Conservation (phyloP, 2,797 vertebrate species). For the Morelia viridis region DNA sequence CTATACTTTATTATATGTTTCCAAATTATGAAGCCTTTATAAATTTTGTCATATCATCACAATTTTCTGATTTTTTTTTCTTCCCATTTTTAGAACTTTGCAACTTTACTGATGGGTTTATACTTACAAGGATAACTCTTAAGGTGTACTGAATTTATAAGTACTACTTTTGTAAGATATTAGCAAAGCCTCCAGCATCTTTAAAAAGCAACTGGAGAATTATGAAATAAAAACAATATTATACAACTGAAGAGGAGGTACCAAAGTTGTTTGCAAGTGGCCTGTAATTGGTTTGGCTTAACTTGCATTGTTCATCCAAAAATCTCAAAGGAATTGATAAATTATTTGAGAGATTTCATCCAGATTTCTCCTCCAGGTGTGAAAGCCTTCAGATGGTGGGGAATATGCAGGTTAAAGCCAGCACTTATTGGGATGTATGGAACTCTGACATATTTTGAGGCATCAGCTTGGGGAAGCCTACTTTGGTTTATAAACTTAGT, state of each 20-base stretch:
- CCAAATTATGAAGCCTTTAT: conserved; percentile 38
- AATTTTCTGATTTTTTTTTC: conserved; percentile 21
- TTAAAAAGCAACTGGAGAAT: too few relatives aligned
- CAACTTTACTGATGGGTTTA: conserved; percentile 51
- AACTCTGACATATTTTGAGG: too few relatives aligned
- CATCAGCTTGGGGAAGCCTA: too few relatives aligned
- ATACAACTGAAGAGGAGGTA: not conserved
- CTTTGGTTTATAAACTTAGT: too few relatives aligned
- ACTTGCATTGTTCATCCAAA: not conserved
- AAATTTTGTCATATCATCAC: conserved; percentile 49
- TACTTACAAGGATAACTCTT: conserved; percentile 48
- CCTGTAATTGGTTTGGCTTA: not conserved
- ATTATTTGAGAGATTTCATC: not conserved
- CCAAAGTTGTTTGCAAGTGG: not conserved
- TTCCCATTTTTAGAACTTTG: conserved; percentile 38
- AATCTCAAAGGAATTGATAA: not conserved
- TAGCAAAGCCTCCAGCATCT: not conserved
- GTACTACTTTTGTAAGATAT: not conserved
- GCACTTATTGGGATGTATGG: too few relatives aligned
- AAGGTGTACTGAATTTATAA: conserved; percentile 52
- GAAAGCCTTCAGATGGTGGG: too few relatives aligned
- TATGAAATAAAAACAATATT: not conserved
- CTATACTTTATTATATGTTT: conserved; percentile 56
- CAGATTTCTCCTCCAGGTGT: too few relatives aligned
- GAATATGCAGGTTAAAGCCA: too few relatives aligned